These are phyloP conservation scores for Hypercompe scribonia DNA, from an alignment of 2,888 invertebrate species.

Conservation along the genomic window DNA sequence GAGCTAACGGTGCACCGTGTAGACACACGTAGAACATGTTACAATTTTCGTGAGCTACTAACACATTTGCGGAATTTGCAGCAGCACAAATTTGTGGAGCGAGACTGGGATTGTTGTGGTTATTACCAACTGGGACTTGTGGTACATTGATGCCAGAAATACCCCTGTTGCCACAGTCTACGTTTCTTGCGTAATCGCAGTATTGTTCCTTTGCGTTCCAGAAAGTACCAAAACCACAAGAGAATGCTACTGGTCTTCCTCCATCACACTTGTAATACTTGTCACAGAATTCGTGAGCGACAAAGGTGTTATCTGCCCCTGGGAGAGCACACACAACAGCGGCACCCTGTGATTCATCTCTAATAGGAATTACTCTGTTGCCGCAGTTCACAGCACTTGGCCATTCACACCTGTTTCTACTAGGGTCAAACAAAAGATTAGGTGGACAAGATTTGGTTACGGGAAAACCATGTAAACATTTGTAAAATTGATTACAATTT, in stretches of 20 bases:
- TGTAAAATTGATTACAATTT: slow-evolving; percentile 56
- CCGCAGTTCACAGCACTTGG: neutral
- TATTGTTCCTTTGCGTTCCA: slow-evolving; percentile 41
- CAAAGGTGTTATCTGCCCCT: slow-evolving; percentile 37
- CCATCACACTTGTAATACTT: slow-evolving; percentile 48
- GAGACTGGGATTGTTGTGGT: slow-evolving; percentile 49
- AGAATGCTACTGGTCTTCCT: slow-evolving; percentile 40
- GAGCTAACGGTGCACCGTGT: slow-evolving; percentile 46
- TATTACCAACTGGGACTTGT: slow-evolving; percentile 26
- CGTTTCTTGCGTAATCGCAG: slow-evolving; percentile 46
- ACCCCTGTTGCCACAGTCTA: slow-evolving; percentile 41
- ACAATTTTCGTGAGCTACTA: slow-evolving; percentile 62
- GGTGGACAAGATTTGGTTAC: slow-evolving; percentile 41
- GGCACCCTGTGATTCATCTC: slow-evolving; percentile 18
- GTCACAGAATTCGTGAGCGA: slow-evolving; percentile 54
- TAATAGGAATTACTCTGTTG: neutral
- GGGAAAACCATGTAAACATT: slow-evolving; percentile 46
- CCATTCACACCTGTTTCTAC: neutral
- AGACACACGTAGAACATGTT: slow-evolving; percentile 62
- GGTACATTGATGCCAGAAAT: neutral
- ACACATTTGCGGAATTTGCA: slow-evolving; percentile 46
- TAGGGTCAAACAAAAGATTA: slow-evolving; percentile 47
- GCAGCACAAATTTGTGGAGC: slow-evolving; percentile 54
- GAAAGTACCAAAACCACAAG: slow-evolving; percentile 34
- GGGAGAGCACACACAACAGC: slow-evolving; percentile 49